Evolutionary conservation across 53 echinoderm and acorn worm genomes (phyloP).

Genomic region (Echinarachnius parma): DNA sequence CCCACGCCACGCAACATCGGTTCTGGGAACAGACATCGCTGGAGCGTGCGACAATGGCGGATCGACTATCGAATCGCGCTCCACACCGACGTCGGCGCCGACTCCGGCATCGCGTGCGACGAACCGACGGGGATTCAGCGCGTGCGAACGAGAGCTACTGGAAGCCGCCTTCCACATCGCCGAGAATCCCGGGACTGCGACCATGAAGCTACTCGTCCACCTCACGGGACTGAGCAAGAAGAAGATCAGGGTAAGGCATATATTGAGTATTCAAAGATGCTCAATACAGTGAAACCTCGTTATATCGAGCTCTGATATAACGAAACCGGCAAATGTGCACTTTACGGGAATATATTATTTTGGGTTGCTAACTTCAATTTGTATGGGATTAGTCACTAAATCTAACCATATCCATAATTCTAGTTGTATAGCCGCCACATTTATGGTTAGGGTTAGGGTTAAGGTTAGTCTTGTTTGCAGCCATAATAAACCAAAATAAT

Average conservation of each 20-base stretch:
- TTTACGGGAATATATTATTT: neutral
- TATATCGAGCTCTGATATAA: no score
- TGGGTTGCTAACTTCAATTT: neutral
- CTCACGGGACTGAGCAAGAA: slow-evolving; percentile 31
- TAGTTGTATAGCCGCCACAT: no score
- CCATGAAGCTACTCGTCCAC: slow-evolving; percentile 45
- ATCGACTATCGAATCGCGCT: slow-evolving; percentile 5
- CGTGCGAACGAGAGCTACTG: slow-evolving; percentile 36
- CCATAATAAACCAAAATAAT: no score
- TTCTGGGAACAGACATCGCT: no score
- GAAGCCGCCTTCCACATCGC: slow-evolving; percentile 52
- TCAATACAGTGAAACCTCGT: no score
- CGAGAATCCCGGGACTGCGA: slow-evolving; percentile 50
- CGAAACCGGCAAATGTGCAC: neutral
- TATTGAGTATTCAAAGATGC: neutral
- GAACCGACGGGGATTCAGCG: slow-evolving; percentile 27
- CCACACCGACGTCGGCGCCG: neutral
- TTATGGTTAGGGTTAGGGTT: no score
- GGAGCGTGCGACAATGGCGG: neutral
- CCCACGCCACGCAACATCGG: no score
- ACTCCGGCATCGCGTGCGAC: neutral
- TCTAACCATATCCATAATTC: no score
- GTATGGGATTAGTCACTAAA: neutral
- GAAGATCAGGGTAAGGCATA: slow-evolving; percentile 33
- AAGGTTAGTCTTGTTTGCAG: no score